These are phyloP conservation scores for Heterodera schachtii DNA, from an alignment of 1,140 invertebrate species.

Conservation along the genomic window DNA sequence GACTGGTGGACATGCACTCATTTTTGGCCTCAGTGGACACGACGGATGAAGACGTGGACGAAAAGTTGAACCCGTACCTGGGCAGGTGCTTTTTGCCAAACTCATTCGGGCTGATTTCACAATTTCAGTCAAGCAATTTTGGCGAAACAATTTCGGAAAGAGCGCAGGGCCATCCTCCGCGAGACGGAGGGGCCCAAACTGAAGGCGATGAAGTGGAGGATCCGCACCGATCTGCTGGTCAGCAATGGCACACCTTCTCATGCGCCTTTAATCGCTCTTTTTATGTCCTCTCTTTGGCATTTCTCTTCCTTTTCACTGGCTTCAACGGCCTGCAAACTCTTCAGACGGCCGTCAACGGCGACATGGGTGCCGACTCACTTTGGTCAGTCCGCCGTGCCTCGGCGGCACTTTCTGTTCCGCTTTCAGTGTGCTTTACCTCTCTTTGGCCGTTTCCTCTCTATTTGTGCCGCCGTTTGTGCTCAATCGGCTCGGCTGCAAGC, in stretches of 20 bases:
- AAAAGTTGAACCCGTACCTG: conserved; percentile 50
- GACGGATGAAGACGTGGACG: conserved; percentile 42
- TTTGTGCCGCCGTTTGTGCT: conserved; percentile 64
- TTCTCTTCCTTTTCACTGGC: conserved; percentile 89
- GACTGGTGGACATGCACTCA: conserved; percentile 58
- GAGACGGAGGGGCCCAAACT: conserved; percentile 43
- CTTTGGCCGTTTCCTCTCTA: conserved; percentile 61
- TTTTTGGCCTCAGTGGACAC: conserved; percentile 53
- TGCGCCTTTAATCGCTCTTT: conserved; percentile 39
- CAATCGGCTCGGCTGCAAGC: conserved; percentile 82
- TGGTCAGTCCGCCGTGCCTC: conserved; percentile 34
- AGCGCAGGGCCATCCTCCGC: conserved; percentile 51
- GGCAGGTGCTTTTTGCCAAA: conserved; percentile 22
- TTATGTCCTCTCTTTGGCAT: conserved; percentile 80
- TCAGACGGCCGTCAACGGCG: conserved; percentile 68
- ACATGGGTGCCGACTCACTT: conserved; percentile 59
- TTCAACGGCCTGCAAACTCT: conserved; percentile 86
- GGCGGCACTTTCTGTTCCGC: conserved; percentile 7
- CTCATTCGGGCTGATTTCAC: not conserved
- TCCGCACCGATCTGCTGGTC: conserved; percentile 68
- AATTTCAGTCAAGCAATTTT: conserved; percentile 55
- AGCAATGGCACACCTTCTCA: conserved; percentile 68
- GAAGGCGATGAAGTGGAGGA: conserved; percentile 56
- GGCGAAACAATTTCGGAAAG: conserved; percentile 60
- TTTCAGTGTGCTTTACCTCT: conserved; percentile 56